These are phyloP conservation scores for Gnathonemus echidnorhynchus DNA, from an alignment of 2,113 vertebrate species.

Conservation along the genomic window DNA sequence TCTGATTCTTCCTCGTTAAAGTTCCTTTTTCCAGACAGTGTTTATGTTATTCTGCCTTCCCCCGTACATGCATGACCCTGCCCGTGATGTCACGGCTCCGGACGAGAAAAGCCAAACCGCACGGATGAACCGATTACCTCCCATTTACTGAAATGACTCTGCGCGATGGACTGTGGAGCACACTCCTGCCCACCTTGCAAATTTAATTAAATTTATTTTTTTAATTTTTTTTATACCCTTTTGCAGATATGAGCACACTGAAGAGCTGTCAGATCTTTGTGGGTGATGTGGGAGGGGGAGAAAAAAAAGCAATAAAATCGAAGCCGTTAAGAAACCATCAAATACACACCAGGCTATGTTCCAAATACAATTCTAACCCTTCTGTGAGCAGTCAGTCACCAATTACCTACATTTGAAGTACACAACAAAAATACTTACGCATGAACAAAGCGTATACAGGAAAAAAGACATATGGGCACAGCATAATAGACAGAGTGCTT, in stretches of 20 bases:
- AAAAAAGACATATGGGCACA: background rate
- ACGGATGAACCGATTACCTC: background rate
- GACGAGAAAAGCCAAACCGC: background rate
- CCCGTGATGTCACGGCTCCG: background rate
- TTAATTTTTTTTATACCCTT: background rate
- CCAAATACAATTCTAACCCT: constrained; percentile 36
- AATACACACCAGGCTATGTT: constrained; percentile 42
- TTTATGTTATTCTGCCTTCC: background rate
- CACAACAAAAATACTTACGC: constrained; percentile 23
- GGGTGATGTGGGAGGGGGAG: background rate
- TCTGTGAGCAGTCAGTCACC: constrained; percentile 54
- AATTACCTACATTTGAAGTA: constrained; percentile 36
- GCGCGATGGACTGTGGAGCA: background rate
- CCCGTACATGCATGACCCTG: background rate
- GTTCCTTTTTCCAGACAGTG: background rate
- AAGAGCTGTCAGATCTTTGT: background rate
- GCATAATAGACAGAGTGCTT: constrained; percentile 36
- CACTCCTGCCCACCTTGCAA: background rate
- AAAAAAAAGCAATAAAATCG: background rate
- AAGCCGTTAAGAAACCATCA: constrained; percentile 38
- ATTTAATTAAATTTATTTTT: background rate
- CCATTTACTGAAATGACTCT: background rate
- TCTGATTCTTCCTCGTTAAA: background rate
- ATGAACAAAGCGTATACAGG: constrained; percentile 16
- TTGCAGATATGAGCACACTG: background rate